Conservation (phyloP, 1,140 invertebrate species). For the Drosophila willistoni region DNA sequence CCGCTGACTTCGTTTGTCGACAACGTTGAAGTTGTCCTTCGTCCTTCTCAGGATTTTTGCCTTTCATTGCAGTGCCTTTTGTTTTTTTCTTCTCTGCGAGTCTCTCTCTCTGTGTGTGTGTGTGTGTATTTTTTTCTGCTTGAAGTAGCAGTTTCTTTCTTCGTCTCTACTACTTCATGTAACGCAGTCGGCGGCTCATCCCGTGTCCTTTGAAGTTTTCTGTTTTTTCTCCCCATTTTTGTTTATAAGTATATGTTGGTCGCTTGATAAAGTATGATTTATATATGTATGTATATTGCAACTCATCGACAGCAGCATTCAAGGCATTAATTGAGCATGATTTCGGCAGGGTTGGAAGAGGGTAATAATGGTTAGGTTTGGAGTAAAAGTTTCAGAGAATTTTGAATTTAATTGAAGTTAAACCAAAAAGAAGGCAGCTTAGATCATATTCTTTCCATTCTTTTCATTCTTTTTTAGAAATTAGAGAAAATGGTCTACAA, state of each 20-base stretch:
- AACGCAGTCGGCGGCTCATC: background rate
- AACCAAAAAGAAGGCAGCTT: too few species aligned
- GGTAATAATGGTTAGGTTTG: too few species aligned
- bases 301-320: slow-evolving; percentile 43
- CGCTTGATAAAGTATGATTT: slow-evolving; percentile 27
- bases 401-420: too few species aligned
- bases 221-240: slow-evolving; percentile 8
- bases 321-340: slow-evolving; percentile 28
- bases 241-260: slow-evolving; percentile 24
- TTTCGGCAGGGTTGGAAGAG: too few species aligned
- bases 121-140: slow-evolving; percentile 49
- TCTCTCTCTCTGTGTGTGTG: background rate
- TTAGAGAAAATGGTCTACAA: too few species aligned
- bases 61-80: slow-evolving; percentile 58
- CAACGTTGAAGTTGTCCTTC: slow-evolving; percentile 56
- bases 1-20: slow-evolving; percentile 34
- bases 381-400: too few species aligned
- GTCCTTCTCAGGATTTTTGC: slow-evolving; percentile 37
- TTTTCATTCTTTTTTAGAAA: too few species aligned
- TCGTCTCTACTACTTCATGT: slow-evolving; percentile 39
- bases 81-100: slow-evolving; percentile 40
- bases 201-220: slow-evolving; percentile 51
- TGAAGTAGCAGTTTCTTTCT: slow-evolving; percentile 75
- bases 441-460: too few species aligned
- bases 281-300: slow-evolving; percentile 37